A percentile compares a stretch with the other conserved stretches of the same genome.
phyloP scores from a whole-genome alignment of 1,140 invertebrate species.

The Pinna nobilis region DNA sequence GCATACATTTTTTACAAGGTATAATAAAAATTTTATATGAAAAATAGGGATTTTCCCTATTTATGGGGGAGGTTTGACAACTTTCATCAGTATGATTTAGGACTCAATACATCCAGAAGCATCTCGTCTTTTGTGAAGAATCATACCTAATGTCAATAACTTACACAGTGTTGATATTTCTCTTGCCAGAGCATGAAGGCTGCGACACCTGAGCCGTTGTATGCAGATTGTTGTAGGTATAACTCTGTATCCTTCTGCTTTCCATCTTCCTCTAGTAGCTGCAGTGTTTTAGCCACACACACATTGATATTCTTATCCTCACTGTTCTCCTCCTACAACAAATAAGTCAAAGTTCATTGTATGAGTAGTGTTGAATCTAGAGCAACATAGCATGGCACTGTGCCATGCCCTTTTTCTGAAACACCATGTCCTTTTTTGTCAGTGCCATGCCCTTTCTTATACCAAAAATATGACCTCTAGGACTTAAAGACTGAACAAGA shows the following conservation, averaged over 20 bases:
- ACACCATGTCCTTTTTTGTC: too few species aligned
- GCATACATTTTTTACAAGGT: too few species aligned
- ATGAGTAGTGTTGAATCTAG: too few species aligned
- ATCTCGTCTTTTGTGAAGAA: background rate
- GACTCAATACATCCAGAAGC: background rate
- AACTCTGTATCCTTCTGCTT: conserved; percentile 34
- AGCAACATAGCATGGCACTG: too few species aligned
- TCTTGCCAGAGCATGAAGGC: conserved; percentile 61
- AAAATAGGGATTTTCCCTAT: too few species aligned
- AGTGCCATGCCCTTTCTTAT: too few species aligned
- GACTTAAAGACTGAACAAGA: too few species aligned
- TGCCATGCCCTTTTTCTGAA: too few species aligned
- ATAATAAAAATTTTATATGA: too few species aligned
- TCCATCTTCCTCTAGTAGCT: conserved; percentile 55
- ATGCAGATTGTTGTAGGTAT: conserved; percentile 54
- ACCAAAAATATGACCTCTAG: too few species aligned
- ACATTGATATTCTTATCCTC: conserved; percentile 53
- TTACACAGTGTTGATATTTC: conserved; percentile 37
- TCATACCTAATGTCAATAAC: background rate
- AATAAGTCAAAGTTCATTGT: background rate
- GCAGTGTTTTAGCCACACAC: conserved; percentile 65
- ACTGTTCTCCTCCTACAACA: conserved; percentile 37
- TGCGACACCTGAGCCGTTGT: conserved; percentile 53
- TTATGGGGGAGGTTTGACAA: too few species aligned
- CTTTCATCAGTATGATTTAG: too few species aligned